Evolutionary conservation across 2,797 vertebrate genomes (phyloP).

Genomic region (Coendou prehensilis): DNA sequence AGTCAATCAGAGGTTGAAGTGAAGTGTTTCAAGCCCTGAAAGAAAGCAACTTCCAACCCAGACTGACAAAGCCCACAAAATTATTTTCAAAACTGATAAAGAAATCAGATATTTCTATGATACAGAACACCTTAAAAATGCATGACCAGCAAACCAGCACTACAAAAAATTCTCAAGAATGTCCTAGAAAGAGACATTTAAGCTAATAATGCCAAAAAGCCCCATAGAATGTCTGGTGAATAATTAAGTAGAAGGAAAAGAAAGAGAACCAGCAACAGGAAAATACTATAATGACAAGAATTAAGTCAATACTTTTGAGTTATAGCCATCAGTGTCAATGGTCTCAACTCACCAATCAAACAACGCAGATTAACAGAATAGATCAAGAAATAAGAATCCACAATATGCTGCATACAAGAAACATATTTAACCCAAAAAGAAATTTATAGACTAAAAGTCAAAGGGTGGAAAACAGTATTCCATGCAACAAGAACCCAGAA

Average conservation of each 20-base stretch:
- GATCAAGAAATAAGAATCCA: not conserved
- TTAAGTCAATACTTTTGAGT: not conserved
- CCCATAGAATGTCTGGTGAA: not conserved
- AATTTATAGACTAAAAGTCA: not conserved
- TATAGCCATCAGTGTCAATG: not conserved
- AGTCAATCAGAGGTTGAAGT: not conserved
- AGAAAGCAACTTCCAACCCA: not conserved
- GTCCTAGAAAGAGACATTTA: not conserved
- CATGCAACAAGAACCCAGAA: not conserved
- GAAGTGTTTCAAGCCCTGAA: not conserved
- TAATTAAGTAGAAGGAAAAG: not conserved
- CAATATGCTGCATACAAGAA: not conserved
- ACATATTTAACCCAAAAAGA: not conserved
- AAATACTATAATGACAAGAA: not conserved
- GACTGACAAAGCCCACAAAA: not conserved
- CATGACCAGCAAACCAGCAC: not conserved
- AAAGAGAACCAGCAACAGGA: not conserved
- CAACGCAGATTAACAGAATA: not conserved
- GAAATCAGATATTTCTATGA: not conserved
- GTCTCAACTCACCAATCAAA: not conserved
- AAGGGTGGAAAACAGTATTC: not conserved
- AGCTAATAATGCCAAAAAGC: not conserved
- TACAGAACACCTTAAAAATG: not conserved
- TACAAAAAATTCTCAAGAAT: not conserved
- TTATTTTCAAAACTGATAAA: not conserved